These are phyloP conservation scores for Biston stratarius DNA, from an alignment of 2,888 invertebrate species.

Conservation along the genomic window DNA sequence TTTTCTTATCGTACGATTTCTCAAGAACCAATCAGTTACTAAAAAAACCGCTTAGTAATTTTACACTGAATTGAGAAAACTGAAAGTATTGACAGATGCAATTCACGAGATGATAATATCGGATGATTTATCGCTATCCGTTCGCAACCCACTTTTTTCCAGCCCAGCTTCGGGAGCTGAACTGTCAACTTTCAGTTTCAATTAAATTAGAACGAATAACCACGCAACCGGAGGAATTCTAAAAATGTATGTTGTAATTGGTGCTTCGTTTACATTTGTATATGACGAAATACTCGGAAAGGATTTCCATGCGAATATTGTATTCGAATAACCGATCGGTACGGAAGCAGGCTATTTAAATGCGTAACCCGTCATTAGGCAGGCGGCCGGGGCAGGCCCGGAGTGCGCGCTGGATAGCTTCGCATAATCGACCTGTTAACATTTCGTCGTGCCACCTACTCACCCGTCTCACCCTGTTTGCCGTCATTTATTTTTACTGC, in stretches of 20 bases:
- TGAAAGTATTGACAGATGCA: conserved; percentile 24
- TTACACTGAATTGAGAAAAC: conserved; percentile 1
- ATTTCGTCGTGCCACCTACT: conserved; percentile 62
- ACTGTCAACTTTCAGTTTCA: conserved; percentile 26
- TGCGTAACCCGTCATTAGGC: conserved; percentile 82
- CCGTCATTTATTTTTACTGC: conserved; percentile 72
- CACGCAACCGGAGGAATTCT: conserved; percentile 10
- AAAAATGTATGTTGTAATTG: conserved; percentile 33
- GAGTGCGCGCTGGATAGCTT: conserved; percentile 71
- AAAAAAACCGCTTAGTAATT: conserved; percentile 2
- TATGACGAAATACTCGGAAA: conserved; percentile 60
- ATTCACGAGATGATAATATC: conserved; percentile 31
- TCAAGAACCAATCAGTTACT: conserved; percentile 21
- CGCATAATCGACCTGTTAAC: conserved; percentile 82
- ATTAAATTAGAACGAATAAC: conserved; percentile 27
- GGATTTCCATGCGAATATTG: conserved; percentile 64
- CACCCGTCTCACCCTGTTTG: conserved; percentile 54
- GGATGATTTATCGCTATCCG: conserved; percentile 33
- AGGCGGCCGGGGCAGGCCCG: conserved; percentile 60
- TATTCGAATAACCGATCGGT: conserved; percentile 68
- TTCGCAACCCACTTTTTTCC: conserved; percentile 22
- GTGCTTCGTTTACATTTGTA: conserved; percentile 42
- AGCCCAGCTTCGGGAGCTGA: conserved; percentile 18
- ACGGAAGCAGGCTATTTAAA: conserved; percentile 79
- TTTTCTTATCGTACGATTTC: conserved; percentile 22